These are phyloP conservation scores for Ailurus styani DNA, from an alignment of 2,113 vertebrate genomes.

Conservation along the genomic window DNA sequence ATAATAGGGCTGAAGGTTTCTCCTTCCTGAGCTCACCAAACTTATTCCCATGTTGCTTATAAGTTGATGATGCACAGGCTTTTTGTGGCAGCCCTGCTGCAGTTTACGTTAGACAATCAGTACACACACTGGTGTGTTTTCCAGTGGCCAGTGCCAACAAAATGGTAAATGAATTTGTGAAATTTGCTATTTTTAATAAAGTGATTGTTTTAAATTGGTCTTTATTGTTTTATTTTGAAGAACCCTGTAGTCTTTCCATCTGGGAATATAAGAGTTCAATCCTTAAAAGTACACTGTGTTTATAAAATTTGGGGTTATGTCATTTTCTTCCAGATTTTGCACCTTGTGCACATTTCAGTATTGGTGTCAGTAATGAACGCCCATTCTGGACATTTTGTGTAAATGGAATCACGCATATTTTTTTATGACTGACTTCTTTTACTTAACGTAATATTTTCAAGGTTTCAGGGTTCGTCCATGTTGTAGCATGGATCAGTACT, in stretches of 20 bases:
- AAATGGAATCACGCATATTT: neutral
- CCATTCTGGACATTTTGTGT: neutral
- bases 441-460: neutral
- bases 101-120: slow-evolving; percentile 74
- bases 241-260: neutral
- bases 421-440: neutral
- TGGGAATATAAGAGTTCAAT: neutral
- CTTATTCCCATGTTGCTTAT: neutral
- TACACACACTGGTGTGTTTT: slow-evolving; percentile 32
- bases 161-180: slow-evolving; percentile 68
- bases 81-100: slow-evolving; percentile 57
- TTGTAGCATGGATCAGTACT: neutral
- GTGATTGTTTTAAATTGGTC: slow-evolving; percentile 62
- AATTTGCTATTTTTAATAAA: slow-evolving; percentile 82
- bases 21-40: neutral
- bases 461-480: neutral
- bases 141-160: slow-evolving; percentile 58
- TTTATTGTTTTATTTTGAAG: neutral
- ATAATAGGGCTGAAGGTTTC: neutral
- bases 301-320: neutral
- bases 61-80: neutral
- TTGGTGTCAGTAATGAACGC: neutral
- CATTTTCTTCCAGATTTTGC: neutral
- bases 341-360: neutral
- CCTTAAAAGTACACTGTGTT: neutral